These are phyloP conservation scores for Sesia apiformis DNA, from an alignment of 2,888 invertebrate genomes.

Conservation along the genomic window DNA sequence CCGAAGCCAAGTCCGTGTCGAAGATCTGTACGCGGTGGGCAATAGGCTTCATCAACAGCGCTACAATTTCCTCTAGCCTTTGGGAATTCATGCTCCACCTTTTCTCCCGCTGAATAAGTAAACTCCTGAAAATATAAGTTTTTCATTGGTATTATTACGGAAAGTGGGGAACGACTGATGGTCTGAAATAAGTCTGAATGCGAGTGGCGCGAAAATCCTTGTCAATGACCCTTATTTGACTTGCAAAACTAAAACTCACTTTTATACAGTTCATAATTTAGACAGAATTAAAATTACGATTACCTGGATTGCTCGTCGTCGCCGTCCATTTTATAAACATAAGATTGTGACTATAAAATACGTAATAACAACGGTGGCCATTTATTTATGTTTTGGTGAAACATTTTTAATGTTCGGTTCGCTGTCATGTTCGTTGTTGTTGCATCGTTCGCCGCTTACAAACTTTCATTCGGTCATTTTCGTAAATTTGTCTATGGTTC, in stretches of 20 bases:
- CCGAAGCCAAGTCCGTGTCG: constrained; percentile 59
- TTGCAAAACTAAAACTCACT: constrained; percentile 16
- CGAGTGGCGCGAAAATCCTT: constrained; percentile 63
- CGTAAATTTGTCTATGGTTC: too few relatives aligned
- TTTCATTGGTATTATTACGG: constrained; percentile 53
- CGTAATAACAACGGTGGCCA: constrained; percentile 70
- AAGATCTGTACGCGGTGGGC: constrained; percentile 54
- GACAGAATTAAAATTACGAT: background rate
- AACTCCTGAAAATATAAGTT: constrained; percentile 51
- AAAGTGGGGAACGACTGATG: constrained; percentile 21
- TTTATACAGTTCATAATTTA: constrained; percentile 1
- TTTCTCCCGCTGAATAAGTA: constrained; percentile 32
- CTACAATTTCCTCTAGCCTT: constrained; percentile 57
- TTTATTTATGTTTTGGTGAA: constrained; percentile 67
- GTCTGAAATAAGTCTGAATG: constrained; percentile 3
- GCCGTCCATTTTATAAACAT: constrained; percentile 69
- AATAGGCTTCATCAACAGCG: constrained; percentile 61
- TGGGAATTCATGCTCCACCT: constrained; percentile 66
- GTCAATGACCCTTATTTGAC: constrained; percentile 47
- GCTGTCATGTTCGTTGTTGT: constrained; percentile 39
- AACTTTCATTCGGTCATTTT: too few relatives aligned
- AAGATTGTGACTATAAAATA: constrained; percentile 54
- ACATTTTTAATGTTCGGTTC: constrained; percentile 24
- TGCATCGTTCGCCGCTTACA: background rate
- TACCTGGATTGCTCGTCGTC: constrained; percentile 29